Percentiles rank a stretch among this genome's conserved stretches.
These are phyloP conservation scores for Limnothrissa miodon DNA, from an alignment of 2,113 vertebrate species.

Conservation along the genomic window DNA sequence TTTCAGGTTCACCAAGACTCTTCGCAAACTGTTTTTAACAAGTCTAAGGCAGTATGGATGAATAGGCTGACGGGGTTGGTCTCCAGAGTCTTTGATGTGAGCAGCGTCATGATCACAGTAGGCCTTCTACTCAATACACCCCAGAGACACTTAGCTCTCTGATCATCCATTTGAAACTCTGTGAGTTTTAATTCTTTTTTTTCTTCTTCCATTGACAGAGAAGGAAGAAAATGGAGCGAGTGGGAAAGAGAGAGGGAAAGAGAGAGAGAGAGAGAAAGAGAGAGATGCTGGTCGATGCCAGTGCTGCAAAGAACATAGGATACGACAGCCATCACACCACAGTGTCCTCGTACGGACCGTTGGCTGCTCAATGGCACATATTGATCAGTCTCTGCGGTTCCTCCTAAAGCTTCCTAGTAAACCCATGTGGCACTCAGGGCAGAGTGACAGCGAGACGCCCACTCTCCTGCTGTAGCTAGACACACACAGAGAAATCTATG, in stretches of 20 bases:
- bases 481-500: constrained; percentile 36
- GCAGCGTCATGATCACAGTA: not conserved
- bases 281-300: not conserved
- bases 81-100: not conserved
- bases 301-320: not conserved
- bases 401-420: not conserved
- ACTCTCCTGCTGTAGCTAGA: constrained; percentile 11
- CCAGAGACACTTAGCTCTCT: constrained; percentile 1
- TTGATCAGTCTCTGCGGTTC: not conserved
- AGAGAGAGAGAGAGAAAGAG: not conserved
- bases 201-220: not conserved
- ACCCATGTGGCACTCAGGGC: not conserved
- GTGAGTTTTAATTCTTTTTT: not conserved
- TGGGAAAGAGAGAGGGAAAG: not conserved
- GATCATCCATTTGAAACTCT: not conserved
- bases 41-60: not conserved
- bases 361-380: not conserved
- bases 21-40: no score
- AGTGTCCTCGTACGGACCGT: not conserved
- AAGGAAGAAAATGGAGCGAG: not conserved
- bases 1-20: no score
- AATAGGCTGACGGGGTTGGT: not conserved
- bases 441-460: not conserved
- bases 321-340: not conserved
- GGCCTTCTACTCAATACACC: not conserved